Conservation (phyloP, 2,888 invertebrate species). For the Coelinius sp. region DNA sequence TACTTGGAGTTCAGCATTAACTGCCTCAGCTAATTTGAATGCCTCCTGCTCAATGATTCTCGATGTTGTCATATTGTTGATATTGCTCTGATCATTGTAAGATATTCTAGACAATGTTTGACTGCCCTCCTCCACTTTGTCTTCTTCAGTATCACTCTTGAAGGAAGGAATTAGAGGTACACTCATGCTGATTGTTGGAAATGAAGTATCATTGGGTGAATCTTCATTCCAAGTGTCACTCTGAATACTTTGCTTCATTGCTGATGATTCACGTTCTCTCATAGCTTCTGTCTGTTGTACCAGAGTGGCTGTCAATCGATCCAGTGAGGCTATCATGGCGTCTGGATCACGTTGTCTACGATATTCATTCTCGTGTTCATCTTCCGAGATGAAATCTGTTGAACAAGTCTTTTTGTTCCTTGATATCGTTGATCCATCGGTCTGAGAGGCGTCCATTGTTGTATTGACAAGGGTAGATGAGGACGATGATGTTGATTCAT, state of each 20-base stretch:
- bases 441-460: background rate
- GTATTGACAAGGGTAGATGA: no score
- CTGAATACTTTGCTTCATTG: slow-evolving; percentile 68
- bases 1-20: slow-evolving; percentile 68
- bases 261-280: slow-evolving; percentile 68
- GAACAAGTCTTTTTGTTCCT: background rate
- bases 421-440: background rate
- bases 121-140: slow-evolving; percentile 50
- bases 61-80: slow-evolving; percentile 77
- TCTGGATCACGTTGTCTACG: slow-evolving; percentile 76
- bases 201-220: slow-evolving; percentile 84
- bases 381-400: slow-evolving; percentile 5
- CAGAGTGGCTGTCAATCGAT: slow-evolving; percentile 77
- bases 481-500: background rate
- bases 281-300: slow-evolving; percentile 78
- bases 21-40: slow-evolving; percentile 77
- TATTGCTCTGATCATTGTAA: slow-evolving; percentile 55
- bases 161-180: slow-evolving; percentile 81
- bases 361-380: slow-evolving; percentile 61
- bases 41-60: slow-evolving; percentile 84
- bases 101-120: slow-evolving; percentile 18
- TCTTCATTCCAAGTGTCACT: slow-evolving; percentile 88
- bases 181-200: slow-evolving; percentile 85
- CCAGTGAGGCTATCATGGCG: slow-evolving; percentile 79
- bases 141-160: slow-evolving; percentile 74